These are phyloP conservation scores for Athene noctua DNA, from an alignment of 2,113 vertebrate genomes.

Conservation along the genomic window DNA sequence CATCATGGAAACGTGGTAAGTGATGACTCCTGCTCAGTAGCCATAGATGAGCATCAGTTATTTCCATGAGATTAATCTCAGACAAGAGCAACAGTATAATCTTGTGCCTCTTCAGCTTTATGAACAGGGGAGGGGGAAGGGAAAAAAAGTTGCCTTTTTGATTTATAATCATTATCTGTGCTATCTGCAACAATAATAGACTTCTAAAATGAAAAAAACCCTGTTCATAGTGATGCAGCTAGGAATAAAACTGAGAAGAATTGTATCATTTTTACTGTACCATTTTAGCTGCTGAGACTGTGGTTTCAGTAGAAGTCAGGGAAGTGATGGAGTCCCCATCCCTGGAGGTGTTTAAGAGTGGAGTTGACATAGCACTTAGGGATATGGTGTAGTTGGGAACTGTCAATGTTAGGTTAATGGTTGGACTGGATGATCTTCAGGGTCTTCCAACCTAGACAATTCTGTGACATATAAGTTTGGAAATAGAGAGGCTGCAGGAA, in stretches of 20 bases:
- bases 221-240: not conserved
- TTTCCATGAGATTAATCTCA: not conserved
- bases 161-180: not conserved
- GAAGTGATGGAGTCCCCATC: too few species aligned
- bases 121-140: not conserved
- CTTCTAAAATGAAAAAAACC: not conserved
- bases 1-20: not conserved
- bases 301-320: not conserved
- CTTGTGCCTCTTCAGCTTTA: not conserved
- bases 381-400: too few species aligned
- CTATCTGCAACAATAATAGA: not conserved
- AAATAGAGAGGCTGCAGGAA: not conserved
- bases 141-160: not conserved
- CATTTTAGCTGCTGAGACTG: not conserved
- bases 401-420: too few species aligned
- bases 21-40: not conserved
- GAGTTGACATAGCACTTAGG: too few species aligned
- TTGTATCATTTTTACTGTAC: not conserved
- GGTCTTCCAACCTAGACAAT: too few species aligned
- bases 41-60: not conserved
- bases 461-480: not conserved
- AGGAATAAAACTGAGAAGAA: not conserved
- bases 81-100: not conserved
- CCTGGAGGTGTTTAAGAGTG: too few species aligned
- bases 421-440: too few species aligned